These are phyloP conservation scores for Mesorhabditis spiculigera DNA, from an alignment of 2,888 invertebrate species.

Conservation along the genomic window DNA sequence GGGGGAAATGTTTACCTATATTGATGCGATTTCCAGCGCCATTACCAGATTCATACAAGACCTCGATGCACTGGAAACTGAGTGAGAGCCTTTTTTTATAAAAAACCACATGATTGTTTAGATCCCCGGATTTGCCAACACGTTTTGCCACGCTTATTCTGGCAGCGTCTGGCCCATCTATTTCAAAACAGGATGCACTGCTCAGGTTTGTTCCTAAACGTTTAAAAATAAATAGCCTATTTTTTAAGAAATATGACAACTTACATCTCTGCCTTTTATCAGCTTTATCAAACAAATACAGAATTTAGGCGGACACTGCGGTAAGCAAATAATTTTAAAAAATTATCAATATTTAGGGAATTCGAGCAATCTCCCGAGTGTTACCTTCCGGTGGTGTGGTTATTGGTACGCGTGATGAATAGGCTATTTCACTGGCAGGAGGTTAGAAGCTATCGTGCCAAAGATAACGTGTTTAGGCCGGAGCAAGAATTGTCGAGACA, in stretches of 20 bases:
- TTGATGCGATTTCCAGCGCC: not conserved
- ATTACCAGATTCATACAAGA: not conserved
- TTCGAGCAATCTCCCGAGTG: conserved; percentile 81
- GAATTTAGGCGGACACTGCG: conserved; percentile 22
- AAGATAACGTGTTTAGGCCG: not conserved
- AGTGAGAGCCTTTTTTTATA: not conserved
- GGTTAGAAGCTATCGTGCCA: conserved; percentile 59
- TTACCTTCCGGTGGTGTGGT: conserved; percentile 78
- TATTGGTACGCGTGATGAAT: conserved; percentile 79
- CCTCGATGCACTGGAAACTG: not conserved
- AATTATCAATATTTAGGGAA: conserved; percentile 67
- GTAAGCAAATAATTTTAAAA: conserved; percentile 15
- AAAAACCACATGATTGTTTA: not conserved
- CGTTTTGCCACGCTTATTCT: not conserved
- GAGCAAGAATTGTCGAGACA: not conserved
- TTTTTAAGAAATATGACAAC: conserved; percentile 12
- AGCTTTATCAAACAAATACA: conserved; percentile 20
- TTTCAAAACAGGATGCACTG: not conserved
- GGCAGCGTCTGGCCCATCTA: not conserved
- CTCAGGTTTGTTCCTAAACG: conserved; percentile 3
- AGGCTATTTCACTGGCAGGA: conserved; percentile 79
- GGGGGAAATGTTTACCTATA: not conserved
- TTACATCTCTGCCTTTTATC: conserved; percentile 32
- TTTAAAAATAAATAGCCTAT: too few species aligned
- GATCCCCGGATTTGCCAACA: not conserved